Evolutionary conservation across 2,797 vertebrate genomes (phyloP).

Genomic region (Schizothorax lantsangensis): DNA sequence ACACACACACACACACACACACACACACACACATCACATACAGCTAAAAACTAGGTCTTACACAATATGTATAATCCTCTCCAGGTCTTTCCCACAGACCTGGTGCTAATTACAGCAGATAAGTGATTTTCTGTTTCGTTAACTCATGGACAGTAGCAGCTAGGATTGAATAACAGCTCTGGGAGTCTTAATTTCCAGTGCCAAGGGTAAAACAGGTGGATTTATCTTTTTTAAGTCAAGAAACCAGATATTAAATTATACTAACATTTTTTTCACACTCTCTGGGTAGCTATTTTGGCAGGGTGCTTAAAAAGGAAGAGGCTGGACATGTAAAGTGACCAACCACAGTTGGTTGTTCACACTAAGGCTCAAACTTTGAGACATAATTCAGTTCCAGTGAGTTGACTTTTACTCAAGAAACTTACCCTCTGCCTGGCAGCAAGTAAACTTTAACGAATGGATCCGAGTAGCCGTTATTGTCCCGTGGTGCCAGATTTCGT

Average conservation of each 20-base stretch:
- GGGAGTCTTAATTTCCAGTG: not conserved
- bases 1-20: conserved; percentile 9
- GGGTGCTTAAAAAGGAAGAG: not conserved
- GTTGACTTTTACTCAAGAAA: conserved; percentile 44
- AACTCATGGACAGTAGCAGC: conserved; percentile 12
- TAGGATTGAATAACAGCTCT: conserved; percentile 1
- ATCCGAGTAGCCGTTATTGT: conserved; percentile 97
- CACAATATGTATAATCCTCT: conserved; percentile 26
- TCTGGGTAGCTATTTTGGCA: not conserved
- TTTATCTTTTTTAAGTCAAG: not conserved
- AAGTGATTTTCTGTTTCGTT: conserved; percentile 29
- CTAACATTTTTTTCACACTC: conserved; percentile 12
- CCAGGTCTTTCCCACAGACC: conserved; percentile 7
- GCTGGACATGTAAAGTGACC: not conserved
- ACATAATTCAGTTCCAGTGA: not conserved
- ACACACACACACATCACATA: not conserved
- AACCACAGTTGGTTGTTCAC: not conserved
- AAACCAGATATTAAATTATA: conserved; percentile 5
- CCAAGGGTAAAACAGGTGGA: conserved; percentile 10
- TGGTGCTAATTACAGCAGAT: conserved; percentile 30
- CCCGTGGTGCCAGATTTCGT: conserved; percentile 90
- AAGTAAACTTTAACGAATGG: conserved; percentile 99
- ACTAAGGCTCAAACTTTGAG: not conserved
- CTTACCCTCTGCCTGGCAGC: conserved; percentile 98
- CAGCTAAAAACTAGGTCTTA: conserved; percentile 16